Evolutionary conservation across 2,113 vertebrate species (phyloP).

Genomic region (Myiagra hebetior): DNA sequence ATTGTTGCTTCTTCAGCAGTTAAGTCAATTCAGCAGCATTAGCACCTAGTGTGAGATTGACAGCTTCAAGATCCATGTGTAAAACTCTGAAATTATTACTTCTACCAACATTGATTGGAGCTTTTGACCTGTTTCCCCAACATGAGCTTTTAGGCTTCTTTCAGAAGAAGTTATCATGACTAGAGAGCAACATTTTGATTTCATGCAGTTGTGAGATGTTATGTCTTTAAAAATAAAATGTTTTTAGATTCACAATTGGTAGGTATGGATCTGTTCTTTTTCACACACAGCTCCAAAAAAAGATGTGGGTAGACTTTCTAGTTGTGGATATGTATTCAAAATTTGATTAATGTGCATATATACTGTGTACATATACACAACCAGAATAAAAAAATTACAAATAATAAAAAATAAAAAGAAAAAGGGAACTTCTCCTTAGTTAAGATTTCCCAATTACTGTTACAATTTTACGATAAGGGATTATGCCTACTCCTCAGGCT

Average conservation of each 20-base stretch:
- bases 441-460: constrained; percentile 7
- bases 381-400: background rate
- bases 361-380: background rate
- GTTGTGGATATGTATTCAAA: background rate
- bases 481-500: constrained; percentile 61
- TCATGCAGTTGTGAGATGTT: background rate
- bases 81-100: background rate
- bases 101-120: background rate
- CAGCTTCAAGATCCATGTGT: background rate
- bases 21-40: background rate
- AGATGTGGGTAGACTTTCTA: background rate
- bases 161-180: background rate
- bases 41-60: background rate
- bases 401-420: too few relatives aligned
- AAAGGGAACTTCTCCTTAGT: background rate
- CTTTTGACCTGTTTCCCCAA: background rate
- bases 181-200: background rate
- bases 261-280: background rate
- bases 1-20: background rate
- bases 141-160: background rate
- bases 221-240: background rate
- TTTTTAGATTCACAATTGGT: background rate
- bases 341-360: background rate
- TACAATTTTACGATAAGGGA: constrained; percentile 32
- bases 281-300: background rate